phyloP scores from a whole-genome alignment of 2,113 vertebrate genomes.

The Ia io region DNA sequence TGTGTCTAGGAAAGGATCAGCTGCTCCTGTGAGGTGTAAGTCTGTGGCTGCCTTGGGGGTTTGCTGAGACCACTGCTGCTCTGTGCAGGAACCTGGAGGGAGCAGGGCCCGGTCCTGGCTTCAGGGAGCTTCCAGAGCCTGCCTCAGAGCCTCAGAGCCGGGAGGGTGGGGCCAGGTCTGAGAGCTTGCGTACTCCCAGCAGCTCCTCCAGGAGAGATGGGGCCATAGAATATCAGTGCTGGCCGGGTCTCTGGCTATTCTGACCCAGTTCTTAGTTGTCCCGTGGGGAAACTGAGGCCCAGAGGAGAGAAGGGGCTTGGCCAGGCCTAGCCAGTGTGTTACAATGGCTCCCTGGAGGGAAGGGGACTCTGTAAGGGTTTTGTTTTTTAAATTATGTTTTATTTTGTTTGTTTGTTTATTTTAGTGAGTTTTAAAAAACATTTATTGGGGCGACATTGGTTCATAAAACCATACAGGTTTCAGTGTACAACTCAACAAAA shows the following conservation, averaged over 20 bases:
- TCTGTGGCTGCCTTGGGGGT: background rate
- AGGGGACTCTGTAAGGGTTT: background rate
- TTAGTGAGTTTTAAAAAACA: background rate
- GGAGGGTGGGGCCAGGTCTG: background rate
- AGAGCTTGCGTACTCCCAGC: accelerated
- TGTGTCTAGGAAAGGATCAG: background rate
- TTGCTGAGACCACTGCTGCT: background rate
- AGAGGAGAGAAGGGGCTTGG: background rate
- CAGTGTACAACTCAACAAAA: background rate
- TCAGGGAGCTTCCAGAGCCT: background rate
- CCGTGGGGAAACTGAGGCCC: background rate
- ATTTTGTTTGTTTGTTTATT: background rate
- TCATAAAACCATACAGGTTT: background rate
- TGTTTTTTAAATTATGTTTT: background rate
- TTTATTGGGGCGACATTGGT: background rate
- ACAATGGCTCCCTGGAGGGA: background rate
- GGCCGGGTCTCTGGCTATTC: background rate
- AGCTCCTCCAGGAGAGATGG: background rate
- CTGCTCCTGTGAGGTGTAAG: background rate
- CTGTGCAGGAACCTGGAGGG: background rate
- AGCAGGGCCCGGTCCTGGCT: background rate
- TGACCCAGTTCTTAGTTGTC: background rate
- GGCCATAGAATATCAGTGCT: accelerated
- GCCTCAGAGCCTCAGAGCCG: background rate
- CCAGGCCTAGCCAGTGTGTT: background rate